phyloP scores from a whole-genome alignment of 1,140 invertebrate genomes.

The Tribolium madens region DNA sequence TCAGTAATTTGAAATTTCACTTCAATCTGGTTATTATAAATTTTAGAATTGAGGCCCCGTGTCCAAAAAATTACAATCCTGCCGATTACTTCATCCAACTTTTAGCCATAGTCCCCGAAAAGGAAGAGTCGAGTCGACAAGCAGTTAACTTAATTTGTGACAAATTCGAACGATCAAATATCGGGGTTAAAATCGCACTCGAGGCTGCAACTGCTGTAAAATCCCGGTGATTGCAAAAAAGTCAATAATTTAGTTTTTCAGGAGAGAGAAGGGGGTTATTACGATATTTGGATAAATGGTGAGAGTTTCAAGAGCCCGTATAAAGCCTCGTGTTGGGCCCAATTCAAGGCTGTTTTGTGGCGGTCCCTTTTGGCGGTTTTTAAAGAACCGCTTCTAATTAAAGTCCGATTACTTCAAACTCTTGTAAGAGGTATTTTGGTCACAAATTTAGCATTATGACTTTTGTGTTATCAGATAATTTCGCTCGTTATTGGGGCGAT shows the following conservation, averaged over 20 bases:
- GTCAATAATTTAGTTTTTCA: constrained; percentile 23
- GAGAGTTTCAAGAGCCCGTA: constrained; percentile 67
- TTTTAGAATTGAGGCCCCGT: constrained; percentile 78
- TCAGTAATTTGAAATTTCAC: constrained; percentile 66
- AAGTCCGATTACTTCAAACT: constrained; percentile 89
- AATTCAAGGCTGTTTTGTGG: constrained; percentile 92
- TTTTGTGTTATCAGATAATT: constrained; percentile 75
- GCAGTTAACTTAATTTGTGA: constrained; percentile 84
- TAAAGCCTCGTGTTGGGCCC: constrained; percentile 88
- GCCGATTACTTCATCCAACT: constrained; percentile 93
- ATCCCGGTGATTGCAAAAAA: not conserved
- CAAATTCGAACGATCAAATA: constrained; percentile 74
- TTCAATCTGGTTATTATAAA: not conserved
- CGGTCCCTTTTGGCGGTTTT: constrained; percentile 88
- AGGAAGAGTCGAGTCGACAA: constrained; percentile 80
- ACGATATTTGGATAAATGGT: constrained; percentile 49
- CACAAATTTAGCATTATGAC: not conserved
- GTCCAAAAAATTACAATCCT: constrained; percentile 92
- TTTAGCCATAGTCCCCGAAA: constrained; percentile 87
- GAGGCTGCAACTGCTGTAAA: constrained; percentile 68
- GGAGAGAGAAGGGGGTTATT: constrained; percentile 50
- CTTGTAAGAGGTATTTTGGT: constrained; percentile 74
- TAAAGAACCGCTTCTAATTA: constrained; percentile 91
- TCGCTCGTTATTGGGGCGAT: constrained; percentile 88
- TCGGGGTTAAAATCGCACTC: constrained; percentile 70